Conservation (phyloP, 1,140 invertebrate species). For the Orius insidiosus region DNA sequence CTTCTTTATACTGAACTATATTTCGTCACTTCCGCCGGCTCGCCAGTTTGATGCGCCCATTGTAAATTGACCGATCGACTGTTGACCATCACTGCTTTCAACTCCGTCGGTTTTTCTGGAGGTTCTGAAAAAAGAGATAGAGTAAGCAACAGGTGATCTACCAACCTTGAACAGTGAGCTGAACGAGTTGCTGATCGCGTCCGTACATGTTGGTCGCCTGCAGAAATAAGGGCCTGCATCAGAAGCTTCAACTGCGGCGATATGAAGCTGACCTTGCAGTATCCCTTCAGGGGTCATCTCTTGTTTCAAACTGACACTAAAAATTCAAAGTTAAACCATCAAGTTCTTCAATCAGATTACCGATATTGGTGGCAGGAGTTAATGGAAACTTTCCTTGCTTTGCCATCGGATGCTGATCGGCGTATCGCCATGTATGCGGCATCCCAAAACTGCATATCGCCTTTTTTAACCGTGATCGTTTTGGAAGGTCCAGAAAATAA, state of each 20-base stretch:
- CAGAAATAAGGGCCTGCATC: conserved; percentile 73
- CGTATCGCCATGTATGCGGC: conserved; percentile 65
- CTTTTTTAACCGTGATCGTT: conserved; percentile 51
- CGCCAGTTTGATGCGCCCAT: conserved; percentile 50
- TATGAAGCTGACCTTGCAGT: conserved; percentile 50
- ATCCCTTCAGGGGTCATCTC: conserved; percentile 48
- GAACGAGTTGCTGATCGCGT: conserved; percentile 61
- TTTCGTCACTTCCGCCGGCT: conserved; percentile 49
- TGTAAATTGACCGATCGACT: conserved; percentile 54
- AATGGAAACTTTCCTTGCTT: conserved; percentile 45
- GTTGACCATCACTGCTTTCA: conserved; percentile 48
- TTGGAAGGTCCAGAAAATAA: conserved; percentile 50
- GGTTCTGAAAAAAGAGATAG: conserved; percentile 36
- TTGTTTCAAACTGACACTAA: conserved; percentile 45
- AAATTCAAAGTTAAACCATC: not conserved
- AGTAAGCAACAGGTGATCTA: too few species aligned
- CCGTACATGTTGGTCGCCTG: conserved; percentile 64
- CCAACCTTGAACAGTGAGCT: conserved; percentile 60
- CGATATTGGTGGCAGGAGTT: conserved; percentile 49
- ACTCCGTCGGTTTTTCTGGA: conserved; percentile 45
- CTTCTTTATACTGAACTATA: conserved; percentile 54
- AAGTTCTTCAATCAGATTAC: conserved; percentile 23
- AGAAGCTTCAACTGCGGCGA: conserved; percentile 46
- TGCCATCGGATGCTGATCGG: conserved; percentile 64
- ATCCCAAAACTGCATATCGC: conserved; percentile 51